Base-by-base conservation (phyloP, 2,888 invertebrate species). In the Cephonodes hylas region DNA sequence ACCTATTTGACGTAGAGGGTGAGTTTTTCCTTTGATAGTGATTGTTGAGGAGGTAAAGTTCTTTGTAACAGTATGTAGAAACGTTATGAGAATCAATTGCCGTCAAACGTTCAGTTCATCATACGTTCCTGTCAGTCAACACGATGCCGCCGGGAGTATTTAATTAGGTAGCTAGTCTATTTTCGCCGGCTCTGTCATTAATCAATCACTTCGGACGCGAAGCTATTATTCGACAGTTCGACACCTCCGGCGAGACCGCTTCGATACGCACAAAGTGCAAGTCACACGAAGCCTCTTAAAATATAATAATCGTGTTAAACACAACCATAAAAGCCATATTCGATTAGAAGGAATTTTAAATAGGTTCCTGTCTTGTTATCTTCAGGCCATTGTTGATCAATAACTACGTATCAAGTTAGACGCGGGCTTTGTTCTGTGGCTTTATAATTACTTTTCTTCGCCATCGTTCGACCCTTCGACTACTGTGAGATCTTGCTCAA, bases 281-380 rank as follows among this genome's bases (percentile, higher is more conserved):
- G 93, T 93, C 93, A 93, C 82, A 90, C 69, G 79, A 73, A 80
- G 77, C 86, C 87, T 90, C 86, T 91, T 90, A 89, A 89, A 91
- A 89, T 89, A 89, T 91, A 91, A 91, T 91, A 92, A 91, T 91
- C 88, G 88, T 89, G 92, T 91, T 91, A 91, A 92, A 91, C 85
- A 86, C 84, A 83, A 83, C 85, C 83, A 89, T 87, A 91, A 91
- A 90, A 89, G 84, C 89, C 86, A 87, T 88, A 88, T 89, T 89
- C 90, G 90, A 87, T 90, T 89, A 88, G 81, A 83, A 66, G 75
- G 79, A 81, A 83, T 85, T 86, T 89, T 86, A 87, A 91, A 91
- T 88, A 85, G 86, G 85, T 89, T 88, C 80, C 81, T 83, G 85
- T 85, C 90, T 89, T 81, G 88, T 89, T 90, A 89, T 85, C 84